Base-by-base conservation (phyloP, 2,113 vertebrate species). In the Apus apus region DNA sequence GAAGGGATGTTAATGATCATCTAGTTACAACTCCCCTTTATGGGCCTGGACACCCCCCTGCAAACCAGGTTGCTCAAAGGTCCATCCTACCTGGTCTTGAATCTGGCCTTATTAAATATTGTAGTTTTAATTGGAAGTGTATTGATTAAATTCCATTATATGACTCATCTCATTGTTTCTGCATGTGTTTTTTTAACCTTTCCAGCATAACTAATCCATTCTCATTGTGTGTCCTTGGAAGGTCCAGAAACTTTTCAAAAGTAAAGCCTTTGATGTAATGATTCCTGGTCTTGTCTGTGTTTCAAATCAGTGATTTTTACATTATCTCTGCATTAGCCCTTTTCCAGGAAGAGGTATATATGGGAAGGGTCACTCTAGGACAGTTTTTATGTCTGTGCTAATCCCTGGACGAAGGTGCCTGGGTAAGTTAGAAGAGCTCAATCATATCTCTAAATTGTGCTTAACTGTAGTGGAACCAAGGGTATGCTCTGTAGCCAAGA, bases 261-360 rank as follows among this genome's bases (percentile, higher is more conserved):
- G 7, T 4, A 91, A 76, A 79, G 56, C 3, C 11, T 65, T 90
- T 72, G 32, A 21, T 30, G 38, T 68, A 36, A 6, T 1, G 6
- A 23, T 82, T 93, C 34, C 25, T 89, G 53, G 26, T 26, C 9
- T 9, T 71, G 3, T 1, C 16, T 94, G 11, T 62, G 21, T 48
- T 86, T 83, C 51, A 90, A 40, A 60, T 21, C 16, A 45, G 11
- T 64, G 29, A 48, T 77, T 90, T 93, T 88, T 23, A 25, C 4
- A 17, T 64, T 46, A 19, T 0, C 7, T 4, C 8, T n/a, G 18
- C 27, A 11, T 36, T 3, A 2, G 25, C 2, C 8, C 4, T 76
- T 82, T 85, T 70, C 40, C 50, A 54, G 18, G 6, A 61, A 61
- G 19, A 51, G 4, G 8, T 62, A 19, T 0, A 0, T 32, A 36